Base-by-base conservation (phyloP, 2,797 vertebrate genomes). In the Rhynchonycteris naso region DNA sequence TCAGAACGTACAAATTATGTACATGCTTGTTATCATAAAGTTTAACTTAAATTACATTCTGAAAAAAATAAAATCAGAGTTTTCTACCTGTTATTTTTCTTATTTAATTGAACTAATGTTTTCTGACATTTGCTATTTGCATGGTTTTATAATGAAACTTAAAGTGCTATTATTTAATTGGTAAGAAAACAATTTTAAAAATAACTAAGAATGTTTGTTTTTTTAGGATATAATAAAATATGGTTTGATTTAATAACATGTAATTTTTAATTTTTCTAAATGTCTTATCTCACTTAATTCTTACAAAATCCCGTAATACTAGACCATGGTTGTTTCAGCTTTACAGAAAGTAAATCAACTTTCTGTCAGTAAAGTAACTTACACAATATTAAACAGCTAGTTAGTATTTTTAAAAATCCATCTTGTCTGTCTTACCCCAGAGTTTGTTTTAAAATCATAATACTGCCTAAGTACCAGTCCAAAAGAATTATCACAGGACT, bases 351-450 rank as follows among this genome's bases (percentile, higher is more conserved):
- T 72, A 28, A 4, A 58, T 35, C 9, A 93, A 5, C 0, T 81
- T 90, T 90, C 7, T 54, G 58, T 65, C 78, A 43, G 38, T 86
- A 43, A 95, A 78, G 10, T 82, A 91, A 38, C 26, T 68, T 72
- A 7, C 33, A 21, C 30, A 38, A 35, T 33, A 26, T 85, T 75
- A 68, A 92, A 72, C 1, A 82, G 19, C 6, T 74, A 35, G 2
- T 35, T 78, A 81, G 21, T 88, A 72, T 94, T 89, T 89, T 88
- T 75, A 81, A 93, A 90, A 91, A 47, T 56, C 4, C 28, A 75
- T 22, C 1, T 6, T 91, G 35, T 92, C 85, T 94, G 26, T 76
- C 54, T 88, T 89, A 56, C 66, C 7, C 7, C 2, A 15, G 18
- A 76, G 7, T 63, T 71, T 88, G 47, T 35, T 80, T 95, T 88